phyloP scores from a whole-genome alignment of 1,140 invertebrate species.

The Papilio aristodemus region DNA sequence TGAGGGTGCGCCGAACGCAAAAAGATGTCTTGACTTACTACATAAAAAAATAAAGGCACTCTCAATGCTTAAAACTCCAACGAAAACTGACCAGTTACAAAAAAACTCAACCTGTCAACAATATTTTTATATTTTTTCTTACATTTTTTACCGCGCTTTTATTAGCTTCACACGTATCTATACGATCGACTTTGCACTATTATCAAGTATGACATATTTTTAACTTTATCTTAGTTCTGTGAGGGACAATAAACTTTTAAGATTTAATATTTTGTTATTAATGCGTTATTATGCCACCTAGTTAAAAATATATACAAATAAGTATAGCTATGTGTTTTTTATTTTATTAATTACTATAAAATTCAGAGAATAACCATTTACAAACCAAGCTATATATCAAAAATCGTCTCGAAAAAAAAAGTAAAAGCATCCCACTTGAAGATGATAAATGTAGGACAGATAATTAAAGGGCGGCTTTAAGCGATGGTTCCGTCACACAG shows the following conservation, averaged over 20 bases:
- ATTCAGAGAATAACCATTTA: too few species aligned
- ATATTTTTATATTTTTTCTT: too few species aligned
- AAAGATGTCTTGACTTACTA: conserved; percentile 14
- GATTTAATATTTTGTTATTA: too few species aligned
- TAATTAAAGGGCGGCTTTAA: conserved; percentile 20
- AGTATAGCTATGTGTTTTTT: background rate
- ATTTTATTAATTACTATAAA: too few species aligned
- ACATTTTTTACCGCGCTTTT: too few species aligned
- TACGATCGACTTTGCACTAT: too few species aligned
- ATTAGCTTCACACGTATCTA: too few species aligned
- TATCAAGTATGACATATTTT: too few species aligned
- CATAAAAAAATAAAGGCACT: background rate
- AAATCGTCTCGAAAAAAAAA: conserved; percentile 1
- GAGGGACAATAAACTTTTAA: too few species aligned
- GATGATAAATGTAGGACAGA: conserved; percentile 19
- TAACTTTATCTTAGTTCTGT: too few species aligned
- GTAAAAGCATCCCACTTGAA: conserved; percentile 20
- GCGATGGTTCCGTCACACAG: conserved; percentile 10
- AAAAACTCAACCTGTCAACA: background rate
- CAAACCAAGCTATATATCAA: background rate
- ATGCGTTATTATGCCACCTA: background rate
- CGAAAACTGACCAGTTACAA: background rate
- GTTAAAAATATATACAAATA: background rate
- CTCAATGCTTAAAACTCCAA: background rate
- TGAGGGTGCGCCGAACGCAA: conserved; percentile 15